Evolutionary conservation across 2,888 invertebrate genomes (phyloP).

Genomic region (Acrobeloides nanus): DNA sequence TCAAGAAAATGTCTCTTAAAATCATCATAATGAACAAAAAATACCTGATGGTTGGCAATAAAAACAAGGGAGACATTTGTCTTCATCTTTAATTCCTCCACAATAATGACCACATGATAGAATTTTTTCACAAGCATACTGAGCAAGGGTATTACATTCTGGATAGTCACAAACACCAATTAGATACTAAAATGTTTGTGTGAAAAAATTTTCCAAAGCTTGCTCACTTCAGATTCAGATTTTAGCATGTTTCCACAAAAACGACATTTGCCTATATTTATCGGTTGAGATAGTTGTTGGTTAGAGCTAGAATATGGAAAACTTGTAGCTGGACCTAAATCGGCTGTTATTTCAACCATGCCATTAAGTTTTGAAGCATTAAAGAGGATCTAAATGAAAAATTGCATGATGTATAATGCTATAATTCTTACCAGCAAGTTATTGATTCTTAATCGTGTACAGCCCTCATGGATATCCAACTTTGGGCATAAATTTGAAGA

Average conservation of each 20-base stretch:
- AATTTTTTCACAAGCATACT: conserved; percentile 70
- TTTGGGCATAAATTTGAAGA: conserved; percentile 70
- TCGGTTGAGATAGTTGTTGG: background rate
- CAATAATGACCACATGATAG: conserved; percentile 83
- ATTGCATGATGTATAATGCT: background rate
- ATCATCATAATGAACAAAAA: no score
- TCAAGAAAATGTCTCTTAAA: no score
- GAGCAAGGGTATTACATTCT: conserved; percentile 80
- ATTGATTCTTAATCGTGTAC: conserved; percentile 87
- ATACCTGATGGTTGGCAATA: conserved; percentile 63
- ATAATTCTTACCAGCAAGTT: conserved; percentile 68
- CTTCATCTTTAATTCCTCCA: conserved; percentile 81
- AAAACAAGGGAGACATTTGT: conserved; percentile 77
- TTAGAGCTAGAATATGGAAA: background rate
- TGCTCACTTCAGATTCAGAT: conserved; percentile 18
- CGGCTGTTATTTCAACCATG: conserved; percentile 74
- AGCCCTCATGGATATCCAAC: conserved; percentile 88
- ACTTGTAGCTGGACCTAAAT: conserved; percentile 7
- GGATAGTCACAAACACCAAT: conserved; percentile 84
- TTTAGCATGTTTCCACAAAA: conserved; percentile 24
- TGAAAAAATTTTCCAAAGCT: conserved; percentile 8
- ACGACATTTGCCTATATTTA: conserved; percentile 14
- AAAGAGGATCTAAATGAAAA: conserved; percentile 63
- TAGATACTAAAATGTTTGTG: conserved; percentile 65
- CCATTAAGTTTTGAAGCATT: conserved; percentile 83